Percentiles rank a stretch among this genome's conserved stretches.
These are phyloP conservation scores for Halictus quadricinctus DNA, from an alignment of 2,888 invertebrate genomes.

Conservation along the genomic window DNA sequence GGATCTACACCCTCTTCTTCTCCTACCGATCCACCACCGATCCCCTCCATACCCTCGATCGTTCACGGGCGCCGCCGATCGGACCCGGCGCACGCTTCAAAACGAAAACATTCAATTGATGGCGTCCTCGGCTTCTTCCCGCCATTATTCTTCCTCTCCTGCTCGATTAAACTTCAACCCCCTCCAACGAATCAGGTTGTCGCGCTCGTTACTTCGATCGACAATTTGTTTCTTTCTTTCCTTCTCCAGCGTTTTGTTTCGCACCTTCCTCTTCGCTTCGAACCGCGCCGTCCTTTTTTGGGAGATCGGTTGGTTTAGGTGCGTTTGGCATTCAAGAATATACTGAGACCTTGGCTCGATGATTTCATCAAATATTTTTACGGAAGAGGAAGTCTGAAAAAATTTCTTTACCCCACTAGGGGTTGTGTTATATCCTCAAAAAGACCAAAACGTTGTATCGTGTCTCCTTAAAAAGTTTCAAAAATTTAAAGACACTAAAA, in stretches of 20 bases:
- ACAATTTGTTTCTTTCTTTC: conserved; percentile 28
- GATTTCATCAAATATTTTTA: not conserved
- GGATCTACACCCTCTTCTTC: conserved; percentile 43
- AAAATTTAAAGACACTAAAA: too few relatives aligned
- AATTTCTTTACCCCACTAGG: not conserved
- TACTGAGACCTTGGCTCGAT: not conserved
- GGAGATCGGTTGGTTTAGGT: not conserved
- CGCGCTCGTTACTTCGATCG: conserved; percentile 16
- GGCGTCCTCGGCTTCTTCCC: conserved; percentile 59
- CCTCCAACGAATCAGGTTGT: not conserved
- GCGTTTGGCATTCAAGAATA: not conserved
- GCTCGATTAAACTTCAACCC: conserved; percentile 44
- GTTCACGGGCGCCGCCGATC: conserved; percentile 59
- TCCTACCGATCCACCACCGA: not conserved
- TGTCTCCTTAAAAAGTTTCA: too few relatives aligned
- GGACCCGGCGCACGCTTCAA: conserved; percentile 65
- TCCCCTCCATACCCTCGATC: not conserved
- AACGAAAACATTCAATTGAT: conserved; percentile 79
- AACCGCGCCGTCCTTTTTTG: not conserved
- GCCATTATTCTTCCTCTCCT: conserved; percentile 53
- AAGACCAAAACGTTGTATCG: too few relatives aligned
- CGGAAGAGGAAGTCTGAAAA: not conserved
- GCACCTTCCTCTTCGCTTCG: not conserved
- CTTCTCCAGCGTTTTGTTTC: not conserved
- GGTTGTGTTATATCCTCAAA: too few relatives aligned